Base-by-base conservation (phyloP, 2,888 invertebrate species). In the Caenorhabditis sp. region DNA sequence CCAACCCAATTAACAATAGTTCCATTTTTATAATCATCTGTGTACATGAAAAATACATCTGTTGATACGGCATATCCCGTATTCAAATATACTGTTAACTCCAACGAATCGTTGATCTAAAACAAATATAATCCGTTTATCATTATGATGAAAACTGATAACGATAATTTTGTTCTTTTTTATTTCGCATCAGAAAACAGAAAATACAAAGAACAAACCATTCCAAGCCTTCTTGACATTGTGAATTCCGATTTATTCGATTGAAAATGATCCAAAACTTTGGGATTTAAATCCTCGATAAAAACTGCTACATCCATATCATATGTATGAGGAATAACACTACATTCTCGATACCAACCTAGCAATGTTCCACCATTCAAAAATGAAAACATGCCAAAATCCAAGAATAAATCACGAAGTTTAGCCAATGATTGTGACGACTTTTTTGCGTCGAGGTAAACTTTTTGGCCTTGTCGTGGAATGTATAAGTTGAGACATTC, bases 261-360 rank as follows among this genome's bases (percentile, higher is more conserved):
- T 21, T 26, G 20, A 25, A 77, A 36, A 10, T 31, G n/a, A 0
- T 67, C 64, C n/a, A 72, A 12, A 43, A 75, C 62, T 14, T 52
- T 56, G 0, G 65, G 60, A 38, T 71, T 71, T 23, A 43, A 71
- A 7, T 71, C 50, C 21, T 71, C 70, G 2, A 59, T 49, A 17
- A 68, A 60, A 1, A 75, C 54, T 1, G 67, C 52, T 0, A 77
- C 1, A 27, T 77, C 77, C 71, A 77, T 68, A 27, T 77, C 77
- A 0, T 0, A 5, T 4, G 77, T 77, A 61, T 73, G 73, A 3
- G 77, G 73, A 17, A 77, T 77, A 0, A 77, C 63, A 17, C 67
- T 63, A 25, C 73, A 77, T 49, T 77, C 77, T 12, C 77, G 50
- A 43, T 70, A 75, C 75, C 75, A 75, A n/a, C 75, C 73, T 3